Conservation (phyloP, 2,113 vertebrate species). For the Aix galericulata region DNA sequence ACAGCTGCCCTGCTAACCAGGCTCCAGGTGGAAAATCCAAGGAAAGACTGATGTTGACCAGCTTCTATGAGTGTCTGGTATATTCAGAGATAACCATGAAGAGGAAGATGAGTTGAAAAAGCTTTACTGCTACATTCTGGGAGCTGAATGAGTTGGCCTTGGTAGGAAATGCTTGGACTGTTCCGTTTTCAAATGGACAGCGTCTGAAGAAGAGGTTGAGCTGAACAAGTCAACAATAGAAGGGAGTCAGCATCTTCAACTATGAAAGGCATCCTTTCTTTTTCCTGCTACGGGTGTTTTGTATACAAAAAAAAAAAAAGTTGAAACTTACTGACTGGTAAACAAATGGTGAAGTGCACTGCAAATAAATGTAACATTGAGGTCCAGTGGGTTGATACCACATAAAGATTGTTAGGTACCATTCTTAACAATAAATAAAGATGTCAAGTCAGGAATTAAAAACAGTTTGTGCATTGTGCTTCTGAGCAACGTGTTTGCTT, state of each 20-base stretch:
- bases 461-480: background rate
- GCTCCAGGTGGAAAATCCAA: background rate
- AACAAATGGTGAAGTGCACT: background rate
- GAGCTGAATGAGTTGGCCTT: background rate
- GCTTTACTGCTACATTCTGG: background rate
- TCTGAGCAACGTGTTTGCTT: background rate
- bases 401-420: background rate
- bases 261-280: background rate
- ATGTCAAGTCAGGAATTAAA: background rate
- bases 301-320: background rate
- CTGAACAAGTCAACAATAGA: background rate
- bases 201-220: background rate
- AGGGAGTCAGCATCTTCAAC: background rate
- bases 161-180: background rate
- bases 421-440: background rate
- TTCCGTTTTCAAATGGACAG: background rate
- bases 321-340: background rate
- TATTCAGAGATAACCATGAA: background rate
- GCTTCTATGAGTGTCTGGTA: accelerated
- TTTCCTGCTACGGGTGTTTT: accelerated
- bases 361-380: background rate
- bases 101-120: background rate
- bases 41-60: background rate
- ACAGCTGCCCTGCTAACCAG: background rate
- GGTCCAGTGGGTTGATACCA: background rate